Evolutionary conservation across 2,113 vertebrate genomes (phyloP).

Genomic region (Leucoraja erinaceus): DNA sequence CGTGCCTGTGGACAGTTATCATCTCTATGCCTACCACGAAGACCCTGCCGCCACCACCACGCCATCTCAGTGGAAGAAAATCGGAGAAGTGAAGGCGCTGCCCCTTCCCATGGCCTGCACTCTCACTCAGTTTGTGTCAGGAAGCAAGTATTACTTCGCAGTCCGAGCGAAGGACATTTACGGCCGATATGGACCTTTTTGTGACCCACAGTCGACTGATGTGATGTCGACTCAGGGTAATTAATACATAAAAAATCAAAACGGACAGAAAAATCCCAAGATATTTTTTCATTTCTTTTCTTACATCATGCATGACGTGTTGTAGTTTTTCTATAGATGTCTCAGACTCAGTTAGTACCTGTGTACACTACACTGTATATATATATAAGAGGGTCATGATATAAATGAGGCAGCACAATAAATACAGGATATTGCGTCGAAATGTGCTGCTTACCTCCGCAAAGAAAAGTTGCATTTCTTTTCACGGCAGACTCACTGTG

Average conservation of each 20-base stretch:
- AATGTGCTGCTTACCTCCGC: not conserved
- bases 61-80: conserved; percentile 87
- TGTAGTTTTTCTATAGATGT: conserved; percentile 35
- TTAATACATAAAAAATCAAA: conserved; percentile 49
- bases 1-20: conserved; percentile 88
- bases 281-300: conserved; percentile 39
- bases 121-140: conserved; percentile 92
- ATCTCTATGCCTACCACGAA: conserved; percentile 85
- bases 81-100: conserved; percentile 91
- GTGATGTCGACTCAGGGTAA: conserved; percentile 77
- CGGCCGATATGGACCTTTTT: conserved; percentile 92
- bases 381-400: conserved; percentile 12
- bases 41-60: conserved; percentile 63
- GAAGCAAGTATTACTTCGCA: conserved; percentile 95
- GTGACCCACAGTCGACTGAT: conserved; percentile 95
- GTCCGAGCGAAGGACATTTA: conserved; percentile 90
- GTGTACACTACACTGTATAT: conserved; percentile 38
- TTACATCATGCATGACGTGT: conserved; percentile 38
- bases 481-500: not conserved
- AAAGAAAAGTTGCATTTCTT: not conserved
- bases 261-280: not conserved
- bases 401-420: conserved; percentile 11
- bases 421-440: not conserved
- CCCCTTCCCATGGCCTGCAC: conserved; percentile 97
- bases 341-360: conserved; percentile 19